Conservation (phyloP, 2,888 invertebrate genomes). For the Stenoptilia bipunctidactyla region DNA sequence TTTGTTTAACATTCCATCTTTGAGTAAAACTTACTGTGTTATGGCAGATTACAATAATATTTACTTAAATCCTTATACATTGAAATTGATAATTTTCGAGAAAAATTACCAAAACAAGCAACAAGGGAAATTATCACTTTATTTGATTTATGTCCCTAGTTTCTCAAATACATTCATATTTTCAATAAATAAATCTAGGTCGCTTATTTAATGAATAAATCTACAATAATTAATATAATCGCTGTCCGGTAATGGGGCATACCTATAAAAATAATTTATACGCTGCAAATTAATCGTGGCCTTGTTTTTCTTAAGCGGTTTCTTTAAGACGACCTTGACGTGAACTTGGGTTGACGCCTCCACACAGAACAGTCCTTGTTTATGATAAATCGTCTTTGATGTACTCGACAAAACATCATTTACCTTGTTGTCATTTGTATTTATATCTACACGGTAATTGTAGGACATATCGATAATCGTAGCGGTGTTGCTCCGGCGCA, state of each 20-base stretch:
- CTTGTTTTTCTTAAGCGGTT: constrained; percentile 5
- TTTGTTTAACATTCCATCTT: too few species aligned
- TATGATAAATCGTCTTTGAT: constrained; percentile 40
- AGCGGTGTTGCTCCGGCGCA: constrained; percentile 57
- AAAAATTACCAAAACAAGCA: too few species aligned
- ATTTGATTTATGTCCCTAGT: too few species aligned
- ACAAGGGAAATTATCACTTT: too few species aligned
- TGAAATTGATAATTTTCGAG: too few species aligned
- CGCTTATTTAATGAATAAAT: too few species aligned
- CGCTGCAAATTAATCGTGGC: constrained; percentile 2
- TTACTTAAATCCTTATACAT: too few species aligned
- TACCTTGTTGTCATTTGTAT: constrained; percentile 57
- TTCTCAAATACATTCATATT: too few species aligned
- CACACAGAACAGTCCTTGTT: constrained; percentile 38
- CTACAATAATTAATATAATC: too few species aligned
- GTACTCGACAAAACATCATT: constrained; percentile 45
- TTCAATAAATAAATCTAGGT: too few species aligned
- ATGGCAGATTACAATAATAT: too few species aligned
- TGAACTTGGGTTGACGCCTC: constrained; percentile 44
- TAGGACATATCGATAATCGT: constrained; percentile 52
- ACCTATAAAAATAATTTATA: neutral
- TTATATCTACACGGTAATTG: constrained; percentile 49
- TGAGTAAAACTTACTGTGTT: too few species aligned
- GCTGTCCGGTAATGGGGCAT: neutral
- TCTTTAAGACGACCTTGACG: constrained; percentile 31